Percentiles rank a stretch among this genome's conserved stretches.
These are phyloP conservation scores for Thalassaphorura encarpata DNA, from an alignment of 1,140 invertebrate species.

Conservation along the genomic window DNA sequence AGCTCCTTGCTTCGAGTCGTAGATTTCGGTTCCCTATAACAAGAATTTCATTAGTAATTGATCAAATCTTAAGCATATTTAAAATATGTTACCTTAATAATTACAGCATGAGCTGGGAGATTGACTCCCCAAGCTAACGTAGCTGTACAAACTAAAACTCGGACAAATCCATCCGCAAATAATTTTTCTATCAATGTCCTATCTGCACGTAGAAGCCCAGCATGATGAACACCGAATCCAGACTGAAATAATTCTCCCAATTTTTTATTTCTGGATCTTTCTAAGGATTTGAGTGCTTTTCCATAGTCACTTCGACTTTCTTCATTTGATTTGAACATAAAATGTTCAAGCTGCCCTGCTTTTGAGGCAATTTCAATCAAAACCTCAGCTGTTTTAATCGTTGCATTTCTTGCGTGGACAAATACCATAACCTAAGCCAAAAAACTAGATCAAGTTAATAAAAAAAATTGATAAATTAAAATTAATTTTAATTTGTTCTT, in stretches of 20 bases:
- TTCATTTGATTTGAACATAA: slow-evolving; percentile 50
- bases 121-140: slow-evolving; percentile 99
- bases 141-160: slow-evolving; percentile 92
- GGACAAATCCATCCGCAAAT: slow-evolving; percentile 78
- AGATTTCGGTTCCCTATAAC: slow-evolving; percentile 87
- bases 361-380: slow-evolving; percentile 65
- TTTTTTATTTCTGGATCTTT: slow-evolving; percentile 61
- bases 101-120: slow-evolving; percentile 92
- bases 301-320: slow-evolving; percentile 43
- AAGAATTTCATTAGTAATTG: slow-evolving; percentile 13
- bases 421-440: slow-evolving; percentile 83
- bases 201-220: slow-evolving; percentile 81
- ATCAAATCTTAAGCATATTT: neutral
- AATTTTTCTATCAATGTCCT: slow-evolving; percentile 77
- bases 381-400: slow-evolving; percentile 69
- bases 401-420: slow-evolving; percentile 95
- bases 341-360: slow-evolving; percentile 57
- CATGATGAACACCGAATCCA: slow-evolving; percentile 94
- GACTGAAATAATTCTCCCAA: slow-evolving; percentile 69
- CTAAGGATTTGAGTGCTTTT: slow-evolving; percentile 52
- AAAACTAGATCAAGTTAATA: slow-evolving; percentile 3
- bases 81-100: slow-evolving; percentile 63
- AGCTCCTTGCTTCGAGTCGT: slow-evolving; percentile 87
- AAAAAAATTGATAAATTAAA: slow-evolving; percentile 11
- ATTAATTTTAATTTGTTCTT: slow-evolving; percentile 5